Conservation (phyloP, 2,113 vertebrate genomes). For the Origma solitaria region DNA sequence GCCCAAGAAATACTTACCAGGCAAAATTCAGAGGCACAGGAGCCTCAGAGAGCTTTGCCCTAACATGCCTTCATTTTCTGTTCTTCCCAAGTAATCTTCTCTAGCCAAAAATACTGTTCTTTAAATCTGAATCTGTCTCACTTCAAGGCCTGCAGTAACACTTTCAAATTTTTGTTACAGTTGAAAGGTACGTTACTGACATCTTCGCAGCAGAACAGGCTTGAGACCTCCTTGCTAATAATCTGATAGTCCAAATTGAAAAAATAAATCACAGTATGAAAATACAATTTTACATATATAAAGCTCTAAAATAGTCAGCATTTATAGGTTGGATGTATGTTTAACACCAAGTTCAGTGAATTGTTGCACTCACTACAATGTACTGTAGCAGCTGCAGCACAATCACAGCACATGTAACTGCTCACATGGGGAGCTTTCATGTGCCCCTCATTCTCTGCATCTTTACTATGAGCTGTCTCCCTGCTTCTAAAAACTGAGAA, state of each 20-base stretch:
- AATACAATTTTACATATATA: background rate
- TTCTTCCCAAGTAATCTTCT: background rate
- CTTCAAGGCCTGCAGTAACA: background rate
- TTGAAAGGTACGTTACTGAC: background rate
- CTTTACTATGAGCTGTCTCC: background rate
- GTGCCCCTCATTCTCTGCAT: background rate
- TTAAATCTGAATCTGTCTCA: background rate
- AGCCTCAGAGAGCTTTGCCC: background rate
- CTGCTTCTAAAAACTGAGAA: background rate
- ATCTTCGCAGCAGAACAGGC: background rate
- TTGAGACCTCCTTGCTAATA: background rate
- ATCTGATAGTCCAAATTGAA: background rate
- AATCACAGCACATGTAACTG: background rate
- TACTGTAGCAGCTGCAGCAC: background rate
- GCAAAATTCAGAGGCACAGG: background rate
- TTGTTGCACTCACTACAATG: background rate
- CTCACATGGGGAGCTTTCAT: background rate
- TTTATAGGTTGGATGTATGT: background rate
- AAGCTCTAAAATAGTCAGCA: background rate
- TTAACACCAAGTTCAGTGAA: background rate
- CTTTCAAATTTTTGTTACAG: background rate
- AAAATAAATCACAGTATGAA: background rate
- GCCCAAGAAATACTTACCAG: background rate
- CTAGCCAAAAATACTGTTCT: background rate
- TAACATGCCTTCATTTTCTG: background rate